Base-by-base conservation (phyloP, 2,888 invertebrate genomes). In the Subacronicta megacephala region DNA sequence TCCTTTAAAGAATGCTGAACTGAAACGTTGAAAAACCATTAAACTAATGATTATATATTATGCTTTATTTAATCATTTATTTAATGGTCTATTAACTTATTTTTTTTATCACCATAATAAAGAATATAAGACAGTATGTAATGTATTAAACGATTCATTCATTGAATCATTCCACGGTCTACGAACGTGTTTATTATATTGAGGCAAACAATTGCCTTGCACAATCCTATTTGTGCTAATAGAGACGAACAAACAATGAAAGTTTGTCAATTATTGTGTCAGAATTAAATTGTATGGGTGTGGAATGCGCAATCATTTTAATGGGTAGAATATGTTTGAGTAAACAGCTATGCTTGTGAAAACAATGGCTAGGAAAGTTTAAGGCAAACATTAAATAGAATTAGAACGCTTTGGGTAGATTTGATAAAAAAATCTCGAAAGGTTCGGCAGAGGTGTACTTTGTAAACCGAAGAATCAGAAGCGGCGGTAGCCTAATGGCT, bases 121-220 rank as follows among this genome's bases (percentile, higher is more conserved):
- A 50, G 26, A 37, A 2, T 29, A 29, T 12, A 29, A 31, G n/a
- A n/a, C n/a, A n/a, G 7, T 31, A 33, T 26, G 29, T 36, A 29
- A 37, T 37, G 31, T 41, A 41, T 55, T 35, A 31, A 63, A 53
- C 45, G 46, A 52, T 56, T 47, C 51, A 62, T 56, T 61, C 52
- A 52, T 56, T 47, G 47, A 62, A 54, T 61, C 52, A 31, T 38
- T 69, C 38, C 29, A 59, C 61, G 53, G 43, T 52, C 36, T 31
- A 37, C 45, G 72, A 43, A 55, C 65, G 59, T 57, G 64, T 59
- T 72, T 57, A 67, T 57, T 57, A 66, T 66, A 69, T 69, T 62
- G 66, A 52, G 29, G n/a, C 44, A 55, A 38, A 58, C 61, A 57
- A 63, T 74, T 69, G 66, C 47, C 38, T 62, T 63, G 52, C 46